Base-by-base conservation (phyloP, 2,888 invertebrate species). In the Schizotus pectinicornis region DNA sequence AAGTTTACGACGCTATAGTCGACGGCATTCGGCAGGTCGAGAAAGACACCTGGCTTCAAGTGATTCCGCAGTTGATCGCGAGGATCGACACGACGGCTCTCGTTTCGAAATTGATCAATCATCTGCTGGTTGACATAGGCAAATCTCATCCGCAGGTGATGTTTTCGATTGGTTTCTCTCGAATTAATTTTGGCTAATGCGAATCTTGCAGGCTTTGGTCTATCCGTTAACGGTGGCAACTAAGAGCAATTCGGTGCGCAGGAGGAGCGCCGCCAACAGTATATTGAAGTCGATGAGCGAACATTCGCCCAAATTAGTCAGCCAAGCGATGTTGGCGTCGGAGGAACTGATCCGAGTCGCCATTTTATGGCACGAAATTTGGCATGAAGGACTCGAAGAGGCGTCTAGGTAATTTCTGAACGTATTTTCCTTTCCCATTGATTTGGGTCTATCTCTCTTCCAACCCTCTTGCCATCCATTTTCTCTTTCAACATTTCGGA, bases 11-110 rank as follows among this genome's bases (percentile, higher is more conserved):
- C 64, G 95, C 96, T 0, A 86, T 99, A 35, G 86, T 90, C 0
- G 96, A 95, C 68, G 97, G 97, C 1, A 91, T 98, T 65, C 87
- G 93, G 67, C 86, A 92, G 1, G 96, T 98, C 36, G 95, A 97
- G 75, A 95, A 99, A 60, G 96, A 98, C 73, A 98, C 97, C 2
- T 99, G 99, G 99, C 84, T 99, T 7, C 98, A 99, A 85, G 98
- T 99, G 0, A 98, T 99, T 67, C 99, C 99, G 0, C 99, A 99
- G 77, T 82, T 99, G 31, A 99, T 99, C 65, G 98, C 99, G 0
- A 86, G 99, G 49, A 98, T 99, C 61, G 99, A 99, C 75, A 96
- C 96, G 0, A 93, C 93, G 0, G 88, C 90, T 49, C 80, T 95
- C 50, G 97, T 98, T 0, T 92, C 94, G 0, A 89, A 92, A 61